phyloP scores from a whole-genome alignment of 2,888 invertebrate genomes.

The Meteorus colon region DNA sequence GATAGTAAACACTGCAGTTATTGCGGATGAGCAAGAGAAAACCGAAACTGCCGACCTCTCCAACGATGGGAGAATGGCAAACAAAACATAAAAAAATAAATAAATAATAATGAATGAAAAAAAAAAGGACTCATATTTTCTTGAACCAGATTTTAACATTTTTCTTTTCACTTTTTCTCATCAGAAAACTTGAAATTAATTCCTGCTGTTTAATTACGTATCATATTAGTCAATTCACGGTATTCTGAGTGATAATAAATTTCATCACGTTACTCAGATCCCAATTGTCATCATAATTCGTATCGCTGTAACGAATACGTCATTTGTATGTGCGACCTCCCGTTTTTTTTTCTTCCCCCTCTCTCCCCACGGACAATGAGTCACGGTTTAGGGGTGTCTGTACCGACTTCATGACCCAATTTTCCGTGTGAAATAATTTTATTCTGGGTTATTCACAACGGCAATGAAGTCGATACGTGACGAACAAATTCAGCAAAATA shows the following conservation, averaged over 20 bases:
- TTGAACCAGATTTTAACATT: too few species aligned
- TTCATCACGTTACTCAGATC: constrained; percentile 29
- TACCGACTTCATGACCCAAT: constrained; percentile 5
- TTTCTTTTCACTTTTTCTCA: too few species aligned
- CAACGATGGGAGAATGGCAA: not conserved
- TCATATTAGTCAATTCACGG: too few species aligned
- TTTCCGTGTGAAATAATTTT: constrained; percentile 5
- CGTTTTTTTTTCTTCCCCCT: not conserved
- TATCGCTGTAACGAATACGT: not conserved
- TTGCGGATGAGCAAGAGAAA: not conserved
- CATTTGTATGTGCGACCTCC: constrained; percentile 36
- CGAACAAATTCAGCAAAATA: constrained; percentile 17
- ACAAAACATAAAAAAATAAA: not conserved
- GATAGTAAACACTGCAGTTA: not conserved
- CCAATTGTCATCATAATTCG: constrained; percentile 34
- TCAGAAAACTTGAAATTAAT: too few species aligned
- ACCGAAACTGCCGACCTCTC: not conserved
- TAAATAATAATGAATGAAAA: too few species aligned
- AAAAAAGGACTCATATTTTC: too few species aligned
- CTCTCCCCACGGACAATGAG: not conserved
- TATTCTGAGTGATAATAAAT: constrained; percentile 9
- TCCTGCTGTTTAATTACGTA: too few species aligned
- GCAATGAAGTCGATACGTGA: constrained; percentile 17
- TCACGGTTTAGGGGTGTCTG: not conserved
- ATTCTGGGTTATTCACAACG: not conserved